Evolutionary conservation across 1,140 invertebrate genomes (phyloP).

Genomic region (Linepithema humile): DNA sequence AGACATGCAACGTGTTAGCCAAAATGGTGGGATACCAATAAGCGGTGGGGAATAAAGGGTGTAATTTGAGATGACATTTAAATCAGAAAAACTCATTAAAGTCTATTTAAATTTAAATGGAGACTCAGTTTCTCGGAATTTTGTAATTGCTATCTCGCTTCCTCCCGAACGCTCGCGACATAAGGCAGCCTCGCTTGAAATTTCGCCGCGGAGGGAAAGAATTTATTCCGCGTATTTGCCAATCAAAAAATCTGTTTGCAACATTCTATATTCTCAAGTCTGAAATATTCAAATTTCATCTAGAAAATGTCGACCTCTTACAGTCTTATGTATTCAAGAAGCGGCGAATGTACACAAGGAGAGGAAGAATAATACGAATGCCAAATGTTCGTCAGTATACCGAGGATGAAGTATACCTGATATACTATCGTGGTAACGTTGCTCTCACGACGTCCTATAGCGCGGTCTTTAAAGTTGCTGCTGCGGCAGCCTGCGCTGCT

Average conservation of each 20-base stretch:
- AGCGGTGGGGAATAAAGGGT: not conserved
- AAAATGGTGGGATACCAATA: slow-evolving; percentile 16
- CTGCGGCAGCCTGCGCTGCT: slow-evolving; percentile 44
- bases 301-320: slow-evolving; percentile 20
- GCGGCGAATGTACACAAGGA: slow-evolving; percentile 2
- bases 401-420: slow-evolving; percentile 57
- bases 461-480: slow-evolving; percentile 56
- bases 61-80: not conserved
- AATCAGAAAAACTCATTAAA: not conserved
- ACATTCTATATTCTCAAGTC: not conserved
- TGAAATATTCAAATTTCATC: slow-evolving; percentile 45
- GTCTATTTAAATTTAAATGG: not conserved
- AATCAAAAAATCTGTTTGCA: slow-evolving; percentile 21
- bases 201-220: not conserved
- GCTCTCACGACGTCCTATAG: slow-evolving; percentile 56
- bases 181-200: not conserved
- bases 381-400: slow-evolving; percentile 50
- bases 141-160: not conserved
- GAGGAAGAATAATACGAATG: slow-evolving; percentile 55
- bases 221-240: not conserved
- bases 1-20: not conserved
- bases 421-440: slow-evolving; percentile 55
- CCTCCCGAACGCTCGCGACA: not conserved
- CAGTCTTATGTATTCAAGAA: slow-evolving; percentile 18
- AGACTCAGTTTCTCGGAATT: not conserved